A percentile compares a stretch with the other conserved stretches of the same genome.
phyloP scores from a whole-genome alignment of 2,888 invertebrate species.

The Tillus elongatus region DNA sequence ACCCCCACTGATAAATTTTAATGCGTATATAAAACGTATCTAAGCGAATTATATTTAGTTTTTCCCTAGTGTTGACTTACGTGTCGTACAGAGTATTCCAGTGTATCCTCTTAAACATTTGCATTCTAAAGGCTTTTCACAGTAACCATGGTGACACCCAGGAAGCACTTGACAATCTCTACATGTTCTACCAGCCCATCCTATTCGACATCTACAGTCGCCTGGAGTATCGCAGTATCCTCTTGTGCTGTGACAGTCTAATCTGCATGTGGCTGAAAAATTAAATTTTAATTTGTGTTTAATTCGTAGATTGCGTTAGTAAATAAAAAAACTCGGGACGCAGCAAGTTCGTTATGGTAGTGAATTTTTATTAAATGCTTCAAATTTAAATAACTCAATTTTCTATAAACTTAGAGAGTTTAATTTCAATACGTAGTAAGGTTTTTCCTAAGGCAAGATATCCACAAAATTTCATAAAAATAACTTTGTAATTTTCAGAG shows the following conservation, averaged over 20 bases:
- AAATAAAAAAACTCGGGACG: too few relatives aligned
- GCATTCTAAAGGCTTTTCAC: constrained; percentile 83
- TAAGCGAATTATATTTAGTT: too few relatives aligned
- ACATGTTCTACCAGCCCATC: constrained; percentile 82
- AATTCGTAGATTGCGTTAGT: neutral
- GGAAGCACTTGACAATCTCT: constrained; percentile 80
- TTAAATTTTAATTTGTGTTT: neutral
- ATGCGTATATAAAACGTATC: too few relatives aligned
- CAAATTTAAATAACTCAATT: too few relatives aligned
- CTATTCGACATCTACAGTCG: constrained; percentile 82
- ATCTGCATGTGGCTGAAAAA: constrained; percentile 70
- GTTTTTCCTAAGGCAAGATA: too few relatives aligned
- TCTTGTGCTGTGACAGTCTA: constrained; percentile 73
- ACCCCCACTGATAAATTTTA: too few relatives aligned
- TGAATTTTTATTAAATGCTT: too few relatives aligned
- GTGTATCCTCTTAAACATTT: constrained; percentile 87
- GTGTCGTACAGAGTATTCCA: constrained; percentile 76
- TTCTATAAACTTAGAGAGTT: too few relatives aligned
- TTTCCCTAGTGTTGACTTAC: constrained; percentile 63
- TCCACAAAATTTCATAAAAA: too few relatives aligned
- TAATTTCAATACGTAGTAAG: too few relatives aligned
- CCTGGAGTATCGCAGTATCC: constrained; percentile 82
- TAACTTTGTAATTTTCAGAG: too few relatives aligned
- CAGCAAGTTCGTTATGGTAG: too few relatives aligned
- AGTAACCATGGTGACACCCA: constrained; percentile 84